Evolutionary conservation across 1,140 invertebrate species (phyloP), one percentile per base, ranked within the genome.

Genomic region (Saccostrea cuccullata): DNA sequence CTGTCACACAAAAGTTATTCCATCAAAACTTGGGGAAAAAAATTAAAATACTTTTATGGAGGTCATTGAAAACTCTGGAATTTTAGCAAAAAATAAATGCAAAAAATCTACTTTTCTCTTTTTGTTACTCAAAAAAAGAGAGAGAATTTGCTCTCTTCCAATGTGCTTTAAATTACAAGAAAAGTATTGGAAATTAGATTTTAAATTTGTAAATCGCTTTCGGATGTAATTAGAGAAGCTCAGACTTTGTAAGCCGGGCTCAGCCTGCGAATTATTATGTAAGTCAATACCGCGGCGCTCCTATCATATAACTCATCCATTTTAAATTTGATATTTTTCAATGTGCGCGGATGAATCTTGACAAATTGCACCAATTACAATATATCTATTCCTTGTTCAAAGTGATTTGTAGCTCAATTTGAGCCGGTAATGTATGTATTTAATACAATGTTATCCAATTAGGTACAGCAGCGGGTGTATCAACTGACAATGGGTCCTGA

Each of bases 311-410:
- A 73, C 23, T 23, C 67, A 26, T 30, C 26, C 67, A 26, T 73
- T 73, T 73, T 73, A 73, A 73, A 73, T 73, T 30, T 73, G 67
- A 73, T 73, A 73, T 73, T 73, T 73, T 73, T 73, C 67, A 73
- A 73, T 73, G 20, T 73, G 67, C 23, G 12, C 13, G 67, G 23
- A 73, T 30, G 67, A 73, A 73, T 73, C 67, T 73, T 26, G 67
- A 73, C 67, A 73, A 73, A 73, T 73, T 73, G 26, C 9, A 30
- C 67, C 67, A 73, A 73, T 73, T 73, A 26, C 8, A 13, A 73
- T 23, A 73, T 73, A 73, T 73, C 67, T 73, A 26, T 73, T 73
- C 23, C 67, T 26, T 73, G 67, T 26, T 73, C 67, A 73, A 73
- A 73, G 23, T 73, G 26, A 26, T 73, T 73, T 73, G 67, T 26